Evolutionary conservation across 2,113 vertebrate genomes (phyloP), one percentile per base, ranked within the genome.

Genomic region (Salvelinus namaycush): DNA sequence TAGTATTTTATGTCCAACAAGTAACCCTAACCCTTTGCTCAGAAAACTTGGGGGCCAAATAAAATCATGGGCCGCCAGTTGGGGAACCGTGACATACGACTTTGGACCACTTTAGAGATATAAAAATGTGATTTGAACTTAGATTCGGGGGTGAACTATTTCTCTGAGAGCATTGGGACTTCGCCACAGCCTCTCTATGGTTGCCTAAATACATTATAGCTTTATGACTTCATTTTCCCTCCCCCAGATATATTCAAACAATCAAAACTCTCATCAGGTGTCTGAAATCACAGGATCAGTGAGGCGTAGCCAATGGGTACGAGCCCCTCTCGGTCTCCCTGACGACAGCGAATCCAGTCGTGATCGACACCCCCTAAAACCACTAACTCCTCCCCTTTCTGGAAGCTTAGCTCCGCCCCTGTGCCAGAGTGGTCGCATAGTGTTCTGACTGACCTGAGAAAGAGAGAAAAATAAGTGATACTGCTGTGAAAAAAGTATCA

Each of bases 271-370:
- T 76, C 69, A 83, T 83, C 81, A 76, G 49, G 72, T 49, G 24
- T 73, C 72, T 34, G 72, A 81, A 77, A 88, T 95, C 94, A 98
- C 88, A 97, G 87, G 81, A 99, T 94, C 0, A 99, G 94, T 26
- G 97, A 99, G 0, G 97, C 95, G 81, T 97, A 99, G 69, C 96
- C 94, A 3, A 99, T 96, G 0, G 96, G 96, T 77, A 99, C 97
- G 77, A 94, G 91, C 48, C 97, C 97, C 75, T 92, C 93, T 73
- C 60, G 84, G 75, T 95, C 94, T 34, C 94, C 96, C 57, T 88
- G 95, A 85, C 95, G 95, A 88, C 97, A 99, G 81, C 92, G 90
- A 73, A 99, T 96, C 97, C 97, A 99, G 85, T 98, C 97, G 18
- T 98, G 97, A 26, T 97, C 94, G 83, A 98, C 95, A 0, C 95